A percentile compares a stretch with the other conserved stretches of the same genome.
Conservation (phyloP, 1,140 invertebrate species). For the Battus philenor region DNA sequence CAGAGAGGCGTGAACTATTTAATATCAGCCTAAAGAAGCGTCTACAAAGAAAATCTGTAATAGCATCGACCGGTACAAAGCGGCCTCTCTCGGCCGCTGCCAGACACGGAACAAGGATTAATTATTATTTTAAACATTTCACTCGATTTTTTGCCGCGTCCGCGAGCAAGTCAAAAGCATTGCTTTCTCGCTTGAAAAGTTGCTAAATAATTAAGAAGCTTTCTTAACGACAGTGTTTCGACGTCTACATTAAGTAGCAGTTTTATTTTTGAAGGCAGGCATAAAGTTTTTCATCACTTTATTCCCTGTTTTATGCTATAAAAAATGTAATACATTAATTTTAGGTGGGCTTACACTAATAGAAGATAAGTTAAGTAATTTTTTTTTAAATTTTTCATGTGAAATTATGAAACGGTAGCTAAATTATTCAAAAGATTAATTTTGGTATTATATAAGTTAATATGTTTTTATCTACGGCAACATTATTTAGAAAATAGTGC, state of each 20-base stretch:
- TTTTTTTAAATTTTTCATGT: no score
- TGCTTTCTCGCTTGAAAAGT: slow-evolving; percentile 64
- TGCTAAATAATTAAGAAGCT: slow-evolving; percentile 70
- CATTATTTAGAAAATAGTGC: no score
- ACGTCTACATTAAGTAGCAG: slow-evolving; percentile 44
- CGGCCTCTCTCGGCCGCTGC: slow-evolving; percentile 36
- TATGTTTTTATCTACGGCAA: no score
- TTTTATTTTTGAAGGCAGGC: slow-evolving; percentile 38
- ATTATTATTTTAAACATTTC: slow-evolving; percentile 73
- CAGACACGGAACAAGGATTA: slow-evolving; percentile 57
- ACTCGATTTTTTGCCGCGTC: slow-evolving; percentile 58
- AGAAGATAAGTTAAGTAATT: not conserved
- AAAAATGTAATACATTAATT: no score
- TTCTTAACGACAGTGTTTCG: slow-evolving; percentile 61
- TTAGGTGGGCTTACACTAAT: not conserved
- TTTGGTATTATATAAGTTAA: no score
- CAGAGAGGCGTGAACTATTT: slow-evolving; percentile 66
- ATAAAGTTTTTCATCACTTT: slow-evolving; percentile 39
- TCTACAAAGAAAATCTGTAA: slow-evolving; percentile 55
- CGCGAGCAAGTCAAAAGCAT: slow-evolving; percentile 66
- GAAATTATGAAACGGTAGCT: no score
- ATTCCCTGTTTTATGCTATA: no score
- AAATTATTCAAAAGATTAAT: no score
- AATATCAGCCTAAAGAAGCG: slow-evolving; percentile 61
- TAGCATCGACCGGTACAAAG: slow-evolving; percentile 57